A percentile compares a stretch with the other conserved stretches of the same genome.
phyloP scores from a whole-genome alignment of 2,113 vertebrate genomes.

The Eleginops maclovinus region DNA sequence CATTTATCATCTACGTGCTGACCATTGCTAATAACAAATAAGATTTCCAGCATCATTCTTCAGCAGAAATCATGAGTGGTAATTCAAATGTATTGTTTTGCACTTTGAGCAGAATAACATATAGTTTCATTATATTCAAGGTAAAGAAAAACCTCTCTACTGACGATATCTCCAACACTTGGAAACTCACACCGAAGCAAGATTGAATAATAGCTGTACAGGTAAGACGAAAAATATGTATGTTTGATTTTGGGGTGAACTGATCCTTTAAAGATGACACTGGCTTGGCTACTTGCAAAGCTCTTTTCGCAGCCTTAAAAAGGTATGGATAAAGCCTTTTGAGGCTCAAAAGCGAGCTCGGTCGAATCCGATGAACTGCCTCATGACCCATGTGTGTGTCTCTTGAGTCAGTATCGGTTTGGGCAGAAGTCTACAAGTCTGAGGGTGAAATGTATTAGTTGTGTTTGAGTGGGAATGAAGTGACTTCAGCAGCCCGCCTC shows the following conservation, averaged over 20 bases:
- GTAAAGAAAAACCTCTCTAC: no score
- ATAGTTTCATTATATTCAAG: no score
- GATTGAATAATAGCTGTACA: no score
- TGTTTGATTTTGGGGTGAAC: no score
- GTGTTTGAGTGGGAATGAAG: not conserved
- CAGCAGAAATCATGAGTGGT: not conserved
- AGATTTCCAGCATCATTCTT: slow-evolving; percentile 39
- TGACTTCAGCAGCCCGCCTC: not conserved
- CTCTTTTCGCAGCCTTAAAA: no score
- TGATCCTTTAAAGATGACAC: no score
- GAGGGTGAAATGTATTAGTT: not conserved
- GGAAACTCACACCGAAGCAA: no score
- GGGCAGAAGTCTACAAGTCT: not conserved
- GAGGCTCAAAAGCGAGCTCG: not conserved
- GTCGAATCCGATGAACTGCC: not conserved
- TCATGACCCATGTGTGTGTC: not conserved
- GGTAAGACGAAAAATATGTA: no score
- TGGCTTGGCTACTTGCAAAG: no score
- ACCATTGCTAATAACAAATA: slow-evolving; percentile 13
- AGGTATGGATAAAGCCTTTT: not conserved
- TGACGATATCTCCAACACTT: no score
- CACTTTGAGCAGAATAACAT: no score
- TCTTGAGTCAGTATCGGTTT: not conserved
- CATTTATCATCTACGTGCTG: not conserved
- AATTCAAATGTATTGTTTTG: no score